Percentiles rank a stretch among this genome's conserved stretches.
Evolutionary conservation across 1,140 invertebrate genomes (phyloP).

Genomic region (Pseudomyrmex flavicornis): DNA sequence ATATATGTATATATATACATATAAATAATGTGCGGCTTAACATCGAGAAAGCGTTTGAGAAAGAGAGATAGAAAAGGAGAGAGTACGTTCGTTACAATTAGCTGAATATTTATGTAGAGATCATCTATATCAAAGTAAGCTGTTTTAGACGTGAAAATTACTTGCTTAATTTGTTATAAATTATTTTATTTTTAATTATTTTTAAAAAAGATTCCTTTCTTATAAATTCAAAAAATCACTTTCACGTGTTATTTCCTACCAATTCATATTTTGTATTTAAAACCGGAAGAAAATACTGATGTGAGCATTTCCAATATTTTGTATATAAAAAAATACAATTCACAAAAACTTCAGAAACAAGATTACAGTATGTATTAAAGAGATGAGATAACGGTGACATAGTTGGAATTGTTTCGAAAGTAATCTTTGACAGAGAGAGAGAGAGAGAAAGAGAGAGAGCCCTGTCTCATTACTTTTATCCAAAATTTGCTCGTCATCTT

Average conservation of each 20-base stretch:
- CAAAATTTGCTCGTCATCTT: neutral
- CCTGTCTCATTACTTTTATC: slow-evolving; percentile 20
- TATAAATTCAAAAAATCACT: too few species aligned
- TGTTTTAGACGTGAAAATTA: neutral
- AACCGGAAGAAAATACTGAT: neutral
- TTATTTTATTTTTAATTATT: slow-evolving; percentile 11
- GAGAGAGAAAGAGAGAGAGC: too few species aligned
- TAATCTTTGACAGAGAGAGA: too few species aligned
- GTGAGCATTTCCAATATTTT: neutral
- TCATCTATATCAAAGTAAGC: neutral
- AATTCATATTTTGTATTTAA: too few species aligned
- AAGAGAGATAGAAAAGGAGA: neutral
- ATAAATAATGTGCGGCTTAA: slow-evolving; percentile 33
- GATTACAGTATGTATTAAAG: too few species aligned
- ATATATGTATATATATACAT: slow-evolving; percentile 2
- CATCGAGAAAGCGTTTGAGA: neutral
- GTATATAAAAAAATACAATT: neutral
- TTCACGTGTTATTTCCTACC: too few species aligned
- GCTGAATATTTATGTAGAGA: neutral
- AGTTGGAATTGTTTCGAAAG: neutral
- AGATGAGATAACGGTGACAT: neutral
- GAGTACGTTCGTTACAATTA: neutral
- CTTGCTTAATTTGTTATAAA: slow-evolving; percentile 7
- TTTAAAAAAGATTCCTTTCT: neutral
- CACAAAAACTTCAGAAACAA: neutral